Percentiles rank a stretch among this genome's conserved stretches.
phyloP scores from a whole-genome alignment of 2,113 vertebrate genomes.

The Cephalophus harveyi region DNA sequence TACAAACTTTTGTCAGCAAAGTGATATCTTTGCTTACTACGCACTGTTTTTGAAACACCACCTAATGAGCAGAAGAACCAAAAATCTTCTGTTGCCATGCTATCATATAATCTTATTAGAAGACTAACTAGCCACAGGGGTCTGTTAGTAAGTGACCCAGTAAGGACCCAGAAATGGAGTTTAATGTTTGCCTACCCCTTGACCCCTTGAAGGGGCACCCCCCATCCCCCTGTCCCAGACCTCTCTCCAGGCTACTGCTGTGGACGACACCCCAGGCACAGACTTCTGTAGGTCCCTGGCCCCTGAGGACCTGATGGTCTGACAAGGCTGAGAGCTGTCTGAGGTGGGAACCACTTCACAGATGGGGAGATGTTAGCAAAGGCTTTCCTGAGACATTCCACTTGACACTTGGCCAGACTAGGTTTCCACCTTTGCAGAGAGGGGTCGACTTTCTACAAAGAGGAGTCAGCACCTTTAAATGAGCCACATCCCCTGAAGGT shows the following conservation, averaged over 20 bases:
- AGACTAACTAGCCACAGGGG: not conserved
- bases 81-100: not conserved
- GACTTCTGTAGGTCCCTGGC: not conserved
- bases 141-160: not conserved
- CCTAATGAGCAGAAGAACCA: not conserved
- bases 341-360: not conserved
- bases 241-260: not conserved
- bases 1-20: not conserved
- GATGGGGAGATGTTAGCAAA: not conserved
- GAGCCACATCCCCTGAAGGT: not conserved
- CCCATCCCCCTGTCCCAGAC: not conserved
- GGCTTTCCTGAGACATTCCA: not conserved
- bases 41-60: not conserved
- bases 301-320: not conserved
- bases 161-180: not conserved
- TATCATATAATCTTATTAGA: not conserved
- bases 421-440: not conserved
- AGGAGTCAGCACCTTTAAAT: conserved; percentile 16
- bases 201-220: not conserved
- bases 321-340: not conserved
- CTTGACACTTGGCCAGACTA: not conserved
- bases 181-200: not conserved
- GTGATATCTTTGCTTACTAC: not conserved
- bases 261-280: fast-evolving
- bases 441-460: not conserved